Conservation (phyloP, 2,113 vertebrate species). For the Chloebia gouldiae region DNA sequence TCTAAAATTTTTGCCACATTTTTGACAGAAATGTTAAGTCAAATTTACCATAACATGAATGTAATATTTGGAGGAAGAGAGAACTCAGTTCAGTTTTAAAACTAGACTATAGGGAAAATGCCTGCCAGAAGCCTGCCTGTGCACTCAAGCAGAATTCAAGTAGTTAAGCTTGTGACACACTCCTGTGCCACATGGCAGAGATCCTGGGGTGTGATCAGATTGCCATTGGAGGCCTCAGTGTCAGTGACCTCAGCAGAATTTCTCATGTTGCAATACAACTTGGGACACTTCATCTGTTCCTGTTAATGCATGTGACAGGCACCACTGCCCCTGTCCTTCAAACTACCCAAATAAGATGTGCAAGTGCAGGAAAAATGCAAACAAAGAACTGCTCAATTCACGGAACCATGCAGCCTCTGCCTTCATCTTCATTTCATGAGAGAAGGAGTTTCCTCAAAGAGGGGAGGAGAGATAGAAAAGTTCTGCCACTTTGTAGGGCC, state of each 20-base stretch:
- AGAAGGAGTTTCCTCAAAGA: background rate
- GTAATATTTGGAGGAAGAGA: background rate
- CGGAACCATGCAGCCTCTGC: background rate
- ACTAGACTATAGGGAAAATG: background rate
- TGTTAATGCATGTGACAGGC: background rate
- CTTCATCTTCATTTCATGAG: background rate
- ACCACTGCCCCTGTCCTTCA: background rate
- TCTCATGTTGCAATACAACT: background rate
- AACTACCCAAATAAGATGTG: background rate
- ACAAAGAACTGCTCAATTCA: background rate
- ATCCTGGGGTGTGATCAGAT: background rate
- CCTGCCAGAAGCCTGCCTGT: background rate
- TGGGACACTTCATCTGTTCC: background rate
- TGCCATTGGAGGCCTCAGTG: fast-evolving
- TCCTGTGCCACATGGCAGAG: background rate
- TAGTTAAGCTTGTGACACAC: background rate
- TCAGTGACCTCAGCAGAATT: background rate
- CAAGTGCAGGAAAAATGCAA: background rate
- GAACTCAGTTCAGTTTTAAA: background rate
- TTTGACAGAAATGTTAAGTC: background rate
- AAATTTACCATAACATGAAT: background rate
- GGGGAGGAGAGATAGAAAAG: background rate
- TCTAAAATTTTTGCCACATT: background rate
- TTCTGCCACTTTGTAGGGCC: background rate
- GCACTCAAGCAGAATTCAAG: background rate